These are phyloP conservation scores for Contarinia nasturtii DNA, from an alignment of 1,140 invertebrate genomes.

Conservation along the genomic window DNA sequence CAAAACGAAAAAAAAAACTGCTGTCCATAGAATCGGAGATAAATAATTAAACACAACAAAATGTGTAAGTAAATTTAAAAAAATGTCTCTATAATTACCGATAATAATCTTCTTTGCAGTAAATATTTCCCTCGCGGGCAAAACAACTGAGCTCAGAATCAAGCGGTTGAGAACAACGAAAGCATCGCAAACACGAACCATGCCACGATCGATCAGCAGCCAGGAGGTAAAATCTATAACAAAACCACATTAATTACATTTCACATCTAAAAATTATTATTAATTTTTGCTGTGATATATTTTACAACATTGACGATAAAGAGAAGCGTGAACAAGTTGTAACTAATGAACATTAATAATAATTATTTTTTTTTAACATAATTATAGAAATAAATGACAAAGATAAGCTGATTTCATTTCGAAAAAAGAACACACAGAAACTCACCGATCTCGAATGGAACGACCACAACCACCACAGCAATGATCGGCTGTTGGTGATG, in stretches of 20 bases:
- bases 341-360: too few relatives aligned
- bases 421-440: too few relatives aligned
- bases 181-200: slow-evolving; percentile 66
- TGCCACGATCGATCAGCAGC: slow-evolving; percentile 84
- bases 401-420: too few relatives aligned
- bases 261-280: neutral
- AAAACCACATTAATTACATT: neutral
- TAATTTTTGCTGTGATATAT: too few relatives aligned
- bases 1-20: too few relatives aligned
- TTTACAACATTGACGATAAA: too few relatives aligned
- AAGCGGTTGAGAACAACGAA: slow-evolving; percentile 64
- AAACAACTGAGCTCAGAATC: slow-evolving; percentile 80
- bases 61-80: too few relatives aligned
- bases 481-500: neutral
- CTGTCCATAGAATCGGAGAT: too few relatives aligned
- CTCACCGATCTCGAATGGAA: slow-evolving; percentile 29
- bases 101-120: slow-evolving; percentile 91
- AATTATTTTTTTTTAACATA: too few relatives aligned
- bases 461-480: slow-evolving; percentile 35
- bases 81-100: slow-evolving; percentile 47
- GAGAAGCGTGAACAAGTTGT: too few relatives aligned
- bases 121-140: slow-evolving; percentile 73
- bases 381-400: too few relatives aligned
- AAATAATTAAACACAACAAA: too few relatives aligned
- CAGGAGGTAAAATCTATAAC: slow-evolving; percentile 52